Evolutionary conservation across 2,888 invertebrate species (phyloP).

Genomic region (Creontiades dilutus): DNA sequence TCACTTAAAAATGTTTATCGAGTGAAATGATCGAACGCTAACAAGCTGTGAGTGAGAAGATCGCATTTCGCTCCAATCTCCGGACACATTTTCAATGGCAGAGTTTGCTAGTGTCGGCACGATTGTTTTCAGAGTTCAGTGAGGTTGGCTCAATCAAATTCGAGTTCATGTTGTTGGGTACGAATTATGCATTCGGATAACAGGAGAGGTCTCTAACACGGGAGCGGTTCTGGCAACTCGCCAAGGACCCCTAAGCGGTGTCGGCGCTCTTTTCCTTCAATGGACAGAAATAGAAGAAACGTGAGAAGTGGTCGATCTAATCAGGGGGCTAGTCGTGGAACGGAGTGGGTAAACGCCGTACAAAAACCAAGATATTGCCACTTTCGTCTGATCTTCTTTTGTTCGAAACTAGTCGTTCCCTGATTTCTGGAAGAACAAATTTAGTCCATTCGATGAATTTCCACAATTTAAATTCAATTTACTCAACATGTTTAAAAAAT

Average conservation of each 20-base stretch:
- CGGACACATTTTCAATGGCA: too few relatives aligned
- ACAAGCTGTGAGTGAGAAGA: too few relatives aligned
- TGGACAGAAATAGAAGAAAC: slow-evolving; percentile 65
- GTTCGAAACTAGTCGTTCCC: background rate
- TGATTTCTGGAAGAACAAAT: too few relatives aligned
- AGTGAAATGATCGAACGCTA: background rate
- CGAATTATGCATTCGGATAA: background rate
- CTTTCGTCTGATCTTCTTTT: background rate
- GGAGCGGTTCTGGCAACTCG: slow-evolving; percentile 31
- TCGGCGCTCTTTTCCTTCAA: slow-evolving; percentile 64
- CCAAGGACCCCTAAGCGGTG: slow-evolving; percentile 26
- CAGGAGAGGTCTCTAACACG: slow-evolving; percentile 3
- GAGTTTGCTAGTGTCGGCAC: background rate
- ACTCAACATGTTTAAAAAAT: too few relatives aligned
- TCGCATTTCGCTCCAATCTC: too few relatives aligned
- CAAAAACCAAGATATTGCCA: background rate
- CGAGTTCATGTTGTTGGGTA: too few relatives aligned
- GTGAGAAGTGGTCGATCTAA: slow-evolving; percentile 65
- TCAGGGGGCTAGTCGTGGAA: slow-evolving; percentile 12
- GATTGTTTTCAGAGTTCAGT: background rate
- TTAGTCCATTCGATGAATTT: too few relatives aligned
- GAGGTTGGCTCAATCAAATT: too few relatives aligned
- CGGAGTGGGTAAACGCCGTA: background rate
- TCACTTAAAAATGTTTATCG: background rate
- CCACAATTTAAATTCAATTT: too few relatives aligned